Conservation (phyloP, 2,797 vertebrate species). For the Bradypus variegatus region DNA sequence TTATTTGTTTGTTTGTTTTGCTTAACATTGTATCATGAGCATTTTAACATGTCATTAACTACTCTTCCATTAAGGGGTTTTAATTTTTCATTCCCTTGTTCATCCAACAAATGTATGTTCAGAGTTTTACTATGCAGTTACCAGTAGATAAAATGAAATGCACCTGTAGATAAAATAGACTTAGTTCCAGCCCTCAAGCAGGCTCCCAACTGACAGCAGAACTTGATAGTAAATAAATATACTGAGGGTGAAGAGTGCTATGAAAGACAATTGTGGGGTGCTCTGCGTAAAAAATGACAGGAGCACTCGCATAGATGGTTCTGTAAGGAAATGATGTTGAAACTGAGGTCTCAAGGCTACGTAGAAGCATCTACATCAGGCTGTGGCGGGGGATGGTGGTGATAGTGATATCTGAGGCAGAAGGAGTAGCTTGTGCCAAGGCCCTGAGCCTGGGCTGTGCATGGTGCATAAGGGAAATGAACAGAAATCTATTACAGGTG, state of each 20-base stretch:
- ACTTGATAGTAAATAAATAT: fast-evolving
- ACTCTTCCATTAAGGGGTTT: background rate
- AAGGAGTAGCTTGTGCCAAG: background rate
- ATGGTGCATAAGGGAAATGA: fast-evolving
- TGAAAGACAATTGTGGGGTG: too few species aligned
- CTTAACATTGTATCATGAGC: too few species aligned
- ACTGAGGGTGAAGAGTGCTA: background rate
- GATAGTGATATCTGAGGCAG: background rate
- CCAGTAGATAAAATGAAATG: background rate
- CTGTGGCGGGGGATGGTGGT: background rate
- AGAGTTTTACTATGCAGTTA: fast-evolving
- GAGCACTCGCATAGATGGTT: background rate
- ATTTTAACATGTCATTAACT: background rate
- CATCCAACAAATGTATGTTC: too few species aligned
- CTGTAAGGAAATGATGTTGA: background rate
- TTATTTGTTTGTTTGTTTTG: too few species aligned
- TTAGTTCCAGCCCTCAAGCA: background rate
- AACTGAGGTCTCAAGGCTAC: background rate
- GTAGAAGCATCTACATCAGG: background rate
- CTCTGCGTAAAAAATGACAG: background rate
- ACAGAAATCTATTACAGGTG: background rate
- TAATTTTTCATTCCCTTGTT: background rate
- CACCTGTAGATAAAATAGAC: too few species aligned
- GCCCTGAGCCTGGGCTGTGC: background rate
- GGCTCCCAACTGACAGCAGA: background rate